Conservation (phyloP, 1,140 invertebrate genomes). For the Brachionus rubens region DNA sequence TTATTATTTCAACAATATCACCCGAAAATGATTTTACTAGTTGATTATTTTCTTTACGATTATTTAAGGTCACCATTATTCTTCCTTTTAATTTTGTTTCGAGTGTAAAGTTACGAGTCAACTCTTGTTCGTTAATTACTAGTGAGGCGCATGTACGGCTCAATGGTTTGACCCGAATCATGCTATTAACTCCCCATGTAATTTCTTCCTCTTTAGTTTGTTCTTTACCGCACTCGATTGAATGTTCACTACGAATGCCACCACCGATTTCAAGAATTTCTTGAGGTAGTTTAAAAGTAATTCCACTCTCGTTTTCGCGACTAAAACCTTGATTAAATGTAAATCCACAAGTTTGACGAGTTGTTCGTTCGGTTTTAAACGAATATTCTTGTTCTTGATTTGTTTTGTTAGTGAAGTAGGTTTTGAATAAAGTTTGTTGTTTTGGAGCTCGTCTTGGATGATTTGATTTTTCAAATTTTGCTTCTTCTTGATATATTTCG, state of each 20-base stretch:
- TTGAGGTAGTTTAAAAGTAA: slow-evolving; percentile 62
- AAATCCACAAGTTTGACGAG: slow-evolving; percentile 58
- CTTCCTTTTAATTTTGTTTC: slow-evolving; percentile 23
- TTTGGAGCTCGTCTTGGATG: slow-evolving; percentile 48
- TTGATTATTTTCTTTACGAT: slow-evolving; percentile 26
- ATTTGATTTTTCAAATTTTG: background rate
- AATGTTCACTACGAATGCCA: slow-evolving; percentile 62
- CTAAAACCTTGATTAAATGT: slow-evolving; percentile 59
- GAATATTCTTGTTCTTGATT: slow-evolving; percentile 61
- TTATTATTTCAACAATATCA: slow-evolving; percentile 44
- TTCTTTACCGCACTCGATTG: slow-evolving; percentile 60
- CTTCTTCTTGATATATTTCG: slow-evolving; percentile 53
- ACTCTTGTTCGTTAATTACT: slow-evolving; percentile 49
- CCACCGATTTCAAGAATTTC: slow-evolving; percentile 61
- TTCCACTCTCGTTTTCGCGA: slow-evolving; percentile 60
- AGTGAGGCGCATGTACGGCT: slow-evolving; percentile 59
- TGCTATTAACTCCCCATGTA: slow-evolving; percentile 62
- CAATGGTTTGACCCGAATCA: slow-evolving; percentile 58
- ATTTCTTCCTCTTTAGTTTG: slow-evolving; percentile 58
- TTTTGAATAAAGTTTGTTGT: slow-evolving; percentile 59
- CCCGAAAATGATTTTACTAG: slow-evolving; percentile 40
- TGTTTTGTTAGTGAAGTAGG: slow-evolving; percentile 62
- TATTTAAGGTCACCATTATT: slow-evolving; percentile 10
- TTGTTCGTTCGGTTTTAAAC: slow-evolving; percentile 62
- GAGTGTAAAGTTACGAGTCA: slow-evolving; percentile 16